phyloP scores from a whole-genome alignment of 2,888 invertebrate genomes.

The Coelogynopora nodosa region DNA sequence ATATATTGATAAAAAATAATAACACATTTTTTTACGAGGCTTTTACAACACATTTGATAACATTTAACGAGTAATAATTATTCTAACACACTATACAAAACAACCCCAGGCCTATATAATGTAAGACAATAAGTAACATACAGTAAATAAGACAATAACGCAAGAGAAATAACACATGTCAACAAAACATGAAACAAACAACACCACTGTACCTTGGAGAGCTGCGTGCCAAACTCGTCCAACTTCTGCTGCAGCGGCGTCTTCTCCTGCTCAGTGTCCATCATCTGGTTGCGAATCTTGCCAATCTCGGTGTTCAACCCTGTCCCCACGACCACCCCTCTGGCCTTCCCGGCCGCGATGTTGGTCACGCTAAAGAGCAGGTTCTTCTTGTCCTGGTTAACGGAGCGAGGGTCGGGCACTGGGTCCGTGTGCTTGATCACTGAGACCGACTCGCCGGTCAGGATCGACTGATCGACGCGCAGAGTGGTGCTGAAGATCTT shows the following conservation, averaged over 20 bases:
- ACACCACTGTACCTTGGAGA: too few relatives aligned
- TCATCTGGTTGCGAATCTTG: constrained; percentile 44
- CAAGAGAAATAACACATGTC: too few relatives aligned
- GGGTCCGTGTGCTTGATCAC: constrained; percentile 98
- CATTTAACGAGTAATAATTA: too few relatives aligned
- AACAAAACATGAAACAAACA: too few relatives aligned
- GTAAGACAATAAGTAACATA: too few relatives aligned
- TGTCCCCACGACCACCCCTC: constrained; percentile 95
- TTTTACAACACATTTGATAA: too few relatives aligned
- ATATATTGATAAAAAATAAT: too few relatives aligned
- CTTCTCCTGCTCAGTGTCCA: constrained; percentile 45
- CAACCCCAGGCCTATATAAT: too few relatives aligned
- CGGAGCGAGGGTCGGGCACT: constrained; percentile 94
- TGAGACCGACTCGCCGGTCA: constrained; percentile 97
- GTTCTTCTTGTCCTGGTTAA: constrained; percentile 99
- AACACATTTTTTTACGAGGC: too few relatives aligned
- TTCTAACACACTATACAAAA: too few relatives aligned
- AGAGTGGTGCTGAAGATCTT: constrained; percentile 97
- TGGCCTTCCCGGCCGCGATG: constrained; percentile 96
- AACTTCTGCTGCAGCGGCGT: constrained; percentile 99
- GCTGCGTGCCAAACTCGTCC: constrained; percentile 98
- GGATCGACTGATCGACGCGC: constrained; percentile 98
- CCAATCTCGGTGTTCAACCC: constrained; percentile 66
- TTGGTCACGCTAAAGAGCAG: constrained; percentile 97
- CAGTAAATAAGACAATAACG: too few relatives aligned